phyloP scores from a whole-genome alignment of 2,888 invertebrate genomes.

The Theretra japonica region DNA sequence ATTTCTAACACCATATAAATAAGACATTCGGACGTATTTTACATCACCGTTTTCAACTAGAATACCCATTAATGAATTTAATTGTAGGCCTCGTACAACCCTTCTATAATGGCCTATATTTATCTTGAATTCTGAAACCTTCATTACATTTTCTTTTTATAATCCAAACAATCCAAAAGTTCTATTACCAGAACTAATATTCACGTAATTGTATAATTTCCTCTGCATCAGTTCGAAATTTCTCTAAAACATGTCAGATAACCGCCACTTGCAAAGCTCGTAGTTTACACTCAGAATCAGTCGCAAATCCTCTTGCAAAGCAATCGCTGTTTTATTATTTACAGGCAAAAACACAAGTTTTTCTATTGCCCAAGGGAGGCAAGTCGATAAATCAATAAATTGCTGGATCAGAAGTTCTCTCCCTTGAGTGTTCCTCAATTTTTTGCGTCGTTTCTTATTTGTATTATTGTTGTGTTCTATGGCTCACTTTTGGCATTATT shows the following conservation, averaged over 20 bases:
- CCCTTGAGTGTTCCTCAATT: not conserved
- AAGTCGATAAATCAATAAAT: conserved; percentile 22
- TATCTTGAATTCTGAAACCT: too few relatives aligned
- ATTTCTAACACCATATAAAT: too few relatives aligned
- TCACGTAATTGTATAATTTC: too few relatives aligned
- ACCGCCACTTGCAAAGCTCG: not conserved
- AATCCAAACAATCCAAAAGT: too few relatives aligned
- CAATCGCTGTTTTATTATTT: conserved; percentile 2
- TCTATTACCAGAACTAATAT: too few relatives aligned
- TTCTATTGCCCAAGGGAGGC: not conserved
- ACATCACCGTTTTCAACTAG: too few relatives aligned
- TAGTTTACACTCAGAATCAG: not conserved
- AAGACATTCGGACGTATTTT: too few relatives aligned
- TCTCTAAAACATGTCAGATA: not conserved
- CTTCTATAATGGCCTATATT: too few relatives aligned
- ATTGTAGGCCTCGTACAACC: too few relatives aligned
- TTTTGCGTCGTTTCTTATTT: not conserved
- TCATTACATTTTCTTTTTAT: too few relatives aligned
- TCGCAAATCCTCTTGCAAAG: not conserved
- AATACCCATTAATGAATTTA: too few relatives aligned
- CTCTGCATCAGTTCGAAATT: not conserved
- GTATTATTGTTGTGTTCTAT: conserved; percentile 4
- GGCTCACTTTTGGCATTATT: not conserved
- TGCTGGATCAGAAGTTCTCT: not conserved
- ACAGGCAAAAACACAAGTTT: conserved; percentile 2